phyloP scores from a whole-genome alignment of 2,797 vertebrate genomes.

The Carcharodon carcharias region DNA sequence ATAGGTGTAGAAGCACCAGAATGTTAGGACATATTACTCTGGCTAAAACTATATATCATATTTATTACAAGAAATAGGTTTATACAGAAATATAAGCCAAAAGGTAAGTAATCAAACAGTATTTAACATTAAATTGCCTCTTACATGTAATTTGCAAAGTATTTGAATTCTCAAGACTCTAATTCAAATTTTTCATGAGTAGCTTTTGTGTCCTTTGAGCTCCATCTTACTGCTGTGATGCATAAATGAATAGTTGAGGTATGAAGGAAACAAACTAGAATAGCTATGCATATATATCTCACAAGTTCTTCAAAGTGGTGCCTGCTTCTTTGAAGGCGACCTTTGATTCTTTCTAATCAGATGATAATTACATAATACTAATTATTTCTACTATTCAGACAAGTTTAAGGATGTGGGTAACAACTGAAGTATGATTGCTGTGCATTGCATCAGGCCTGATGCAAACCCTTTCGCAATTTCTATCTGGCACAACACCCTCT shows the following conservation, averaged over 20 bases:
- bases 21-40: background rate
- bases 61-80: background rate
- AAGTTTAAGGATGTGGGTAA: background rate
- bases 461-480: background rate
- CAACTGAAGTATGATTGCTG: background rate
- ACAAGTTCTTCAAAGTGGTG: background rate
- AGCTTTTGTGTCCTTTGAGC: background rate
- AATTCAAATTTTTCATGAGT: background rate
- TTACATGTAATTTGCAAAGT: background rate
- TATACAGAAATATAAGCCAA: background rate
- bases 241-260: background rate
- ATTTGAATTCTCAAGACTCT: background rate
- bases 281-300: background rate
- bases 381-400: background rate
- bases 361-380: background rate
- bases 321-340: background rate
- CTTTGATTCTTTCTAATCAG: background rate
- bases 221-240: background rate
- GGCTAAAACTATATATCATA: background rate
- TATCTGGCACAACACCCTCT: too few relatives aligned
- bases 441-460: background rate
- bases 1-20: background rate
- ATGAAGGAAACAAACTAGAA: background rate
- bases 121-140: background rate
- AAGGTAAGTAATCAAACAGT: background rate